Conservation (phyloP, 64 coral and sea anemone species). For the Montipora sp. region DNA sequence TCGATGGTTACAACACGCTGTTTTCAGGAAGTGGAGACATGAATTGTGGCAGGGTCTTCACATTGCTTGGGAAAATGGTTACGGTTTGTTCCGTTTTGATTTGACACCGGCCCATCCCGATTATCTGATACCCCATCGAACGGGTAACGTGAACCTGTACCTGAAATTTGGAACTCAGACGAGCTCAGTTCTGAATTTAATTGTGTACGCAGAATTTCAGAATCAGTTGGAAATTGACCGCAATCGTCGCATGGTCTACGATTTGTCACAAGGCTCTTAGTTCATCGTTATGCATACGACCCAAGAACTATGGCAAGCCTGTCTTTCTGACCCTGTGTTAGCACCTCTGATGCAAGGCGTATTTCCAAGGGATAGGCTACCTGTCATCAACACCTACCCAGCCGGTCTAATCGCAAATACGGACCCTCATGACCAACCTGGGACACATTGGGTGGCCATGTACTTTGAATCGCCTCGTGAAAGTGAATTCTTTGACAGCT, state of each 20-base stretch:
- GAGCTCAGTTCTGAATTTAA: not conserved
- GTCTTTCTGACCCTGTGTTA: not conserved
- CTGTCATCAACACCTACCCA: too few species aligned
- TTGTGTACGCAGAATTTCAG: conserved; percentile 29
- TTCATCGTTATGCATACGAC: not conserved
- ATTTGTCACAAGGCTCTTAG: not conserved
- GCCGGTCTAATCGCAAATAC: too few species aligned
- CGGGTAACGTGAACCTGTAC: not conserved
- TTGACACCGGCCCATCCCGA: too few species aligned
- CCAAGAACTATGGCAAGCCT: not conserved
- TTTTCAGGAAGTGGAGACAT: conserved; percentile 38
- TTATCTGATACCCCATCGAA: too few species aligned
- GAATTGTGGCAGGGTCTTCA: conserved; percentile 12
- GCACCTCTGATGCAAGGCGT: not conserved
- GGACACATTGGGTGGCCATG: not conserved
- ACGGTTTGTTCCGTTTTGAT: too few species aligned
- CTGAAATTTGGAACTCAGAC: not conserved
- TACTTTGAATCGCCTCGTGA: too few species aligned
- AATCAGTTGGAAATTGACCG: conserved; percentile 5
- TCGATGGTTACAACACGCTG: too few species aligned
- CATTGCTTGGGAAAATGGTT: not conserved
- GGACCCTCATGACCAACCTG: too few species aligned
- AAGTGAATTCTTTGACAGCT: not conserved
- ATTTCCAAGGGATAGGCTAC: not conserved
- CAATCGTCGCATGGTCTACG: not conserved